A percentile compares a stretch with the other conserved stretches of the same genome.
Evolutionary conservation across 2,888 invertebrate species (phyloP).

Genomic region (Margaritifera margaritifera): DNA sequence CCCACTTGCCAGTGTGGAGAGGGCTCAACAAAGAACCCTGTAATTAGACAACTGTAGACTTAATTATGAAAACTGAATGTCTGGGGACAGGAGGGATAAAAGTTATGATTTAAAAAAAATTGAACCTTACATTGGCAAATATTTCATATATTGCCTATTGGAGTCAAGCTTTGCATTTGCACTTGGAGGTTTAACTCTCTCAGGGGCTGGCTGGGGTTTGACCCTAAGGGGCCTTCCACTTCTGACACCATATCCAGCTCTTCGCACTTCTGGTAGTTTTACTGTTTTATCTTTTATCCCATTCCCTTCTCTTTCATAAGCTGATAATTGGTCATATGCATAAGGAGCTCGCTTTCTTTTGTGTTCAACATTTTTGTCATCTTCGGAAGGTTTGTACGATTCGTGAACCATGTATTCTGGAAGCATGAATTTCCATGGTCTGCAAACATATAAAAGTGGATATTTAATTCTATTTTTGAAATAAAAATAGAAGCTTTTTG

Average conservation of each 20-base stretch:
- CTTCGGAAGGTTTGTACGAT: constrained; percentile 77
- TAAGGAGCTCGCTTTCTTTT: constrained; percentile 43
- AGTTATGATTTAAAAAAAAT: not conserved
- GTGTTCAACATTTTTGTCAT: constrained; percentile 17
- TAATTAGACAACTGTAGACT: no score
- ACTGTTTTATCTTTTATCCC: constrained; percentile 60
- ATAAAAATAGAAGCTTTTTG: not conserved
- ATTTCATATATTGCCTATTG: constrained; percentile 33
- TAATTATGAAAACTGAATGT: no score
- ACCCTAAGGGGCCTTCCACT: constrained; percentile 43
- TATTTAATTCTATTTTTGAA: not conserved
- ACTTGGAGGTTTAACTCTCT: constrained; percentile 30
- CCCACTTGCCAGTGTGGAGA: no score
- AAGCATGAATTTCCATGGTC: constrained; percentile 59
- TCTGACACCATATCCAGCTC: constrained; percentile 56
- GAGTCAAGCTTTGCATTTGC: constrained; percentile 32
- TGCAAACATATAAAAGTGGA: constrained; percentile 13
- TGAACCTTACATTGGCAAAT: constrained; percentile 40
- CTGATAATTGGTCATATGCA: constrained; percentile 47
- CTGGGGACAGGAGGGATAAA: not conserved
- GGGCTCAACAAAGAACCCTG: no score
- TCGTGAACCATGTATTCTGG: constrained; percentile 70
- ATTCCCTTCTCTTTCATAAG: constrained; percentile 50
- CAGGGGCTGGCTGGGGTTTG: constrained; percentile 18
- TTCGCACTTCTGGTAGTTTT: constrained; percentile 54